Evolutionary conservation across 2,888 invertebrate genomes (phyloP), one percentile per base, ranked within the genome.

Genomic region (Philopedon plagiatum): DNA sequence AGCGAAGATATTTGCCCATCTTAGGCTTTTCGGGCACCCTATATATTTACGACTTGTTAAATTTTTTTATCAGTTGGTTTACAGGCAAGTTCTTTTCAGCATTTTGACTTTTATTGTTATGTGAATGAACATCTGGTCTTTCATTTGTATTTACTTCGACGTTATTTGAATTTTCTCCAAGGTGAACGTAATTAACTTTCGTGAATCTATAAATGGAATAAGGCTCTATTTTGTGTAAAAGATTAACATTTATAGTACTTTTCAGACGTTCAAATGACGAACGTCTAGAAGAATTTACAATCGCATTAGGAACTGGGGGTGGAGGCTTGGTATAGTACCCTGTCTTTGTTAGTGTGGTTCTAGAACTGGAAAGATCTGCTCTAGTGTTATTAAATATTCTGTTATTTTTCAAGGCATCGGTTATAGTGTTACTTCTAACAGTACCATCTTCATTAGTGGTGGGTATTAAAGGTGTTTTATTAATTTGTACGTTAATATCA

Each of bases 401-500:
- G 18, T 54, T 65, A 15, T 56, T 63, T n/a, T 71, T 66, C 60
- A 56, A 60, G 63, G 74, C 77, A 61, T 78, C 73, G 26, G 75
- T 76, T 57, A 83, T 81, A 8, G 81, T 80, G 62, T 81, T 80
- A 86, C 87, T 82, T 64, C 85, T 85, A 76, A 83, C 86, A 73
- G 88, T 87, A 58, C 85, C 87, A 74, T 88, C 86, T 72, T 87
- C 86, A 81, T 92, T 92, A 41, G 92, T 92, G 2, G 92, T 92
- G 0, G 89, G 92, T 2, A 90, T 87, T 67, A 92, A 85, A 73
- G 88, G 89, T 61, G 89, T 86, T 66, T 88, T 89, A 73, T 88
- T 87, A 76, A 92, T 91, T 64, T 89, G 88, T 9, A 89, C 32
- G 3, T 67, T 72, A 64, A 21, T 51, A 21, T 56, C 23, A 60